Evolutionary conservation across 2,113 vertebrate genomes (phyloP).

Genomic region (Dendrocopos noguchii): DNA sequence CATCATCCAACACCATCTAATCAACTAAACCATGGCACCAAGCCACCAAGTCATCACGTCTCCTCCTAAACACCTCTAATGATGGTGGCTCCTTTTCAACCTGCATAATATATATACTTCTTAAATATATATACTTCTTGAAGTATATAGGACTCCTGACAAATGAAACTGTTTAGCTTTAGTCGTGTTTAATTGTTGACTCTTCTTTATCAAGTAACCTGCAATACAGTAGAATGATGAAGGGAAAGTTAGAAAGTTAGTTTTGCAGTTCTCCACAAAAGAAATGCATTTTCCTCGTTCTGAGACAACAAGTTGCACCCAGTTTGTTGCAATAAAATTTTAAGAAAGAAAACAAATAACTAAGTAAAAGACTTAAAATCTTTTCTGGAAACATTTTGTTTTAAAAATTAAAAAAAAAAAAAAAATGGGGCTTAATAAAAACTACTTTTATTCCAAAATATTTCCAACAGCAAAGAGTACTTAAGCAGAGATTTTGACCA

Average conservation of each 20-base stretch:
- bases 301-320: background rate
- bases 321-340: background rate
- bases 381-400: background rate
- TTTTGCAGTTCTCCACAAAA: background rate
- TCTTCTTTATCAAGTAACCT: background rate
- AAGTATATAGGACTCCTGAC: background rate
- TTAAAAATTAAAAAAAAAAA: too few relatives aligned
- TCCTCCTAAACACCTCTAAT: too few relatives aligned
- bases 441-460: background rate
- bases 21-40: too few relatives aligned
- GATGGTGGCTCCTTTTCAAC: too few relatives aligned
- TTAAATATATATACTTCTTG: background rate
- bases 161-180: background rate
- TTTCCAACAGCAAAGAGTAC: background rate
- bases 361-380: rapidly evolving
- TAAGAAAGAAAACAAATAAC: background rate
- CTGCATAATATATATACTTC: too few relatives aligned
- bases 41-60: too few relatives aligned
- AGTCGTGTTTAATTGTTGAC: background rate
- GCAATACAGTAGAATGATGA: background rate
- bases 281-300: background rate
- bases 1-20: too few relatives aligned
- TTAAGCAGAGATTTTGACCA: background rate
- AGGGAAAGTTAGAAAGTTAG: background rate
- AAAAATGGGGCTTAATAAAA: too few relatives aligned